Base-by-base conservation (phyloP, 2,888 invertebrate genomes). In the Lacanobia oleracea region DNA sequence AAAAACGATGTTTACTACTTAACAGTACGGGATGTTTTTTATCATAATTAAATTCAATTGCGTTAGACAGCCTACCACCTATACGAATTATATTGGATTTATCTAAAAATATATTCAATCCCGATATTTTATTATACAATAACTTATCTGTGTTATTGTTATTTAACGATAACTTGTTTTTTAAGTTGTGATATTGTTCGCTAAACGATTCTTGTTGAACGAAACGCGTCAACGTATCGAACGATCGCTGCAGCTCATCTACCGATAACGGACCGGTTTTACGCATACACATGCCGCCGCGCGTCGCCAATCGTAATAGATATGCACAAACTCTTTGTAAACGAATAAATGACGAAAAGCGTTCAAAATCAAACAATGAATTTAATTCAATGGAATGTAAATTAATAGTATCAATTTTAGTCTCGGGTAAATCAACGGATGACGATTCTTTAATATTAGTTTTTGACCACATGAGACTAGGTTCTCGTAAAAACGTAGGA, bases 251-350 rank as follows among this genome's bases (percentile, higher is more conserved):
- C 12, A 73, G 21, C 33, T 77, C 73, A 0, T 64, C 23, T 9
- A 63, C 63, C 0, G 69, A 40, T 60, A 69, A 66, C 53, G 61
- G 16, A 67, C 61, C 67, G 56, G 62, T 72, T 61, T 56, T 50
- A n/a, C 67, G 72, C 1, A 12, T 12, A 37, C 33, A 23, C 9
- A 10, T 50, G n/a, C 18, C n/a, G 8, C 48, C 21, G 8, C 37
- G 57, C 1, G 50, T 59, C 16, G 50, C 4, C n/a, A 77, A 73
- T 4, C 66, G 53, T 12, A 66, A 48, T n/a, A 68, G 6, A 21
- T 68, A 72, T 14, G 69, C 73, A 50, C 40, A 60, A 7, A 12
- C 43, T 45, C 70, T 23, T 48, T 70, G 50, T 18, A 75, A n/a
- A 10, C 10, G 50, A 33, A 21, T 53, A 54, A 70, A 63, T 0